Base-by-base conservation (phyloP, 2,888 invertebrate species). In the Branchellion lobata region DNA sequence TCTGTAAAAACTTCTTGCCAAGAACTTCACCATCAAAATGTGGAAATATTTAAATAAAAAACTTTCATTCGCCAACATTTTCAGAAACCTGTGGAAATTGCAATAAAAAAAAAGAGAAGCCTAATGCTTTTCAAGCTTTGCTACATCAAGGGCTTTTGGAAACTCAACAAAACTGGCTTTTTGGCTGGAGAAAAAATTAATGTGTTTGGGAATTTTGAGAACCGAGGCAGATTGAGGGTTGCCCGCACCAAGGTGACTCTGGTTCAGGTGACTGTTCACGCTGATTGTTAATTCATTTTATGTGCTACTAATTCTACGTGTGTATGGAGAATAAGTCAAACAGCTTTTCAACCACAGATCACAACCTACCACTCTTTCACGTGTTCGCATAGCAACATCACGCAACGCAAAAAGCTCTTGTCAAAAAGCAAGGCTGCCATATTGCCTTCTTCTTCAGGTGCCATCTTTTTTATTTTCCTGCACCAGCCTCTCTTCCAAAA, bases 401-500 rank as follows among this genome's bases (percentile, higher is more conserved):
- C 61, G 21, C 61, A 57, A n/a, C 61, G 61, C 5, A 57, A 57
- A 57, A 57, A 57, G 21, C 61, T 57, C 61, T 57, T 57, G 3
- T 57, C 11, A 5, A 57, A 57, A 57, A 57, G 61, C 61, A 57
- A 57, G 21, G 61, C 61, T 3, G 61, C 61, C 3, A 57, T 57
- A 3, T 57, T 57, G 24, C 61, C 61, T 24, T 3, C 5, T n/a
- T 57, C 61, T 57, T 57, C 61, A 57, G 61, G 61, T 57, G 61
- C 5, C 24, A 5, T 57, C 21, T 14, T 18, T 57, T 57, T n/a
- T 3, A 24, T 57, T 8, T 14, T 57, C 21, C 61, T 18, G n/a
- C 61, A 24, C 3, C 5, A 24, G 11, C 21, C 21, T 5, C 5
- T 24, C 3, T 57, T 57, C 5, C 21, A 57, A n/a, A 5, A 57